Evolutionary conservation across 2,888 invertebrate genomes (phyloP).

Genomic region (Stenolophus ochropezus): DNA sequence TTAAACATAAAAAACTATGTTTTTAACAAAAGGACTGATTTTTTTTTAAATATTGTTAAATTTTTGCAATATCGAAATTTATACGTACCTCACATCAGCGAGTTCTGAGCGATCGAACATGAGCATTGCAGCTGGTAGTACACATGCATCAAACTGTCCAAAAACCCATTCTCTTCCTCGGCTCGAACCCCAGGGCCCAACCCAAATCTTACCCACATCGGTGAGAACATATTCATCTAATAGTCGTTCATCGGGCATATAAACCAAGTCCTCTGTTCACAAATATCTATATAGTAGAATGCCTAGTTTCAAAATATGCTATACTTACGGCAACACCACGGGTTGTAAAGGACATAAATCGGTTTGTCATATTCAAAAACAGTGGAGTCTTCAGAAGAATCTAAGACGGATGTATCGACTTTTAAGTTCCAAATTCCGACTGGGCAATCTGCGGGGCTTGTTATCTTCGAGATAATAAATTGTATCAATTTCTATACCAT

Average conservation of each 20-base stretch:
- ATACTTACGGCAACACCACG: slow-evolving; percentile 84
- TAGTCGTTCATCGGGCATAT: slow-evolving; percentile 81
- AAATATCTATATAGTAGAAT: too few species aligned
- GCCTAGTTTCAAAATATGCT: too few species aligned
- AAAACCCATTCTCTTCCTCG: slow-evolving; percentile 89
- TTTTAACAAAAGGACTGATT: too few species aligned
- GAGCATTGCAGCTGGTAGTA: slow-evolving; percentile 82
- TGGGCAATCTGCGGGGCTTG: slow-evolving; percentile 79
- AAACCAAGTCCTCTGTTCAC: slow-evolving; percentile 87
- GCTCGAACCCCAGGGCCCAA: slow-evolving; percentile 83
- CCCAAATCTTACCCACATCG: slow-evolving; percentile 91
- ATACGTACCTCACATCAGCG: slow-evolving; percentile 74
- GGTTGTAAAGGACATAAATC: slow-evolving; percentile 87
- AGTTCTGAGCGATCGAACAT: slow-evolving; percentile 81
- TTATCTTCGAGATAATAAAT: slow-evolving; percentile 73
- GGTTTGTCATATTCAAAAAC: slow-evolving; percentile 79
- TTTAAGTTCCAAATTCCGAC: slow-evolving; percentile 82
- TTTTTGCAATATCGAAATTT: neutral
- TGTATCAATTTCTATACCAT: too few species aligned
- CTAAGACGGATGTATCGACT: slow-evolving; percentile 77
- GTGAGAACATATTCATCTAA: slow-evolving; percentile 87
- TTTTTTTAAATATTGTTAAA: too few species aligned
- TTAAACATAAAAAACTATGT: too few species aligned
- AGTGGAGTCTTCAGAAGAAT: slow-evolving; percentile 70
- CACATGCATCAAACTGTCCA: slow-evolving; percentile 85